Evolutionary conservation across 2,888 invertebrate species (phyloP), one percentile per base, ranked within the genome.

Genomic region (Drosophila eohydei): DNA sequence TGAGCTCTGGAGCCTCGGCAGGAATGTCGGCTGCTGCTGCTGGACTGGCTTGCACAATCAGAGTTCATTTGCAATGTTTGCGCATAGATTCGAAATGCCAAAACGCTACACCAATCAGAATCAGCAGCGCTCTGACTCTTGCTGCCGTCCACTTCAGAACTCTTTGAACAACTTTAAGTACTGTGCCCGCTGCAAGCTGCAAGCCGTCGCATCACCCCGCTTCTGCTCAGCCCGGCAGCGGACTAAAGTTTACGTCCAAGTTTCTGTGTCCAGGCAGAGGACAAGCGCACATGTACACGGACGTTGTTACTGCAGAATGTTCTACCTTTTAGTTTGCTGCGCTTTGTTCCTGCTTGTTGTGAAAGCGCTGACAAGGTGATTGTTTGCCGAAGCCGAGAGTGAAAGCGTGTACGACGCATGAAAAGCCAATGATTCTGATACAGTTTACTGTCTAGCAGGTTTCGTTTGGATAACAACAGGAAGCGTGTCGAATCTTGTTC

Each of bases 1-100:
- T 52, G 68, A 46, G 54, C 56, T 62, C 12, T 40, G 58, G 64
- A 43, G 40, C 41, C 52, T 41, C 40, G 48, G 21, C 43, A 59
- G 44, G 59, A 51, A 54, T 36, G 34, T n/a, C 58, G 50, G 30
- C 38, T 54, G 34, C 28, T 44, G 43, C n/a, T 26, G 12, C 57
- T 38, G 41, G 63, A 67, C 64, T 79, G 70, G 63, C 65, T 68
- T 69, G 78, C 74, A 81, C 81, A 81, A 81, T 81, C 81, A 75
- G 72, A 80, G 83, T 83, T 81, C 80, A 81, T 81, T 81, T 81
- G 80, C 76, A 79, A 82, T 80, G 80, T 80, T 80, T 80, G 80
- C 80, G 67, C 80, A 71, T 68, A 79, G 80, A 73, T 82, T 76
- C 63, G 50, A 79, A 72, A 82, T 76, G 76, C 80, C 73, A 73